These are phyloP conservation scores for Limnothrissa miodon DNA, from an alignment of 2,113 vertebrate species.

Conservation along the genomic window DNA sequence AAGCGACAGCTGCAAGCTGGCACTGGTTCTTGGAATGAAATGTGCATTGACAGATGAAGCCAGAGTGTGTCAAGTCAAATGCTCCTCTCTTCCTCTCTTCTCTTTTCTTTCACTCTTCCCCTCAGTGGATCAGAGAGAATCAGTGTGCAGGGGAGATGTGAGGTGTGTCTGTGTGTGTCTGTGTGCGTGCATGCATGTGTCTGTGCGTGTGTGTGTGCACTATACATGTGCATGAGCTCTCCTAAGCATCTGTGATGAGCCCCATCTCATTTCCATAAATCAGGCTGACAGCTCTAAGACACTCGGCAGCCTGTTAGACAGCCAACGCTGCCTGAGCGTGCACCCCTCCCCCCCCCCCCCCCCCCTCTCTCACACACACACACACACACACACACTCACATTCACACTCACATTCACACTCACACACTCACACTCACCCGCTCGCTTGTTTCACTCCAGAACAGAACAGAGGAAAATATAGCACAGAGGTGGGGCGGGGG, in stretches of 20 bases:
- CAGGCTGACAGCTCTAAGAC: slow-evolving; percentile 25
- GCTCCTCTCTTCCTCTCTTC: background rate
- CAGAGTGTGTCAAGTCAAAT: background rate
- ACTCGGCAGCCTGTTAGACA: background rate
- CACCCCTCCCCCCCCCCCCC: background rate
- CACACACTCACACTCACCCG: no score
- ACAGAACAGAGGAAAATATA: background rate
- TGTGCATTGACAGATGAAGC: background rate
- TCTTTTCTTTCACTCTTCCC: background rate
- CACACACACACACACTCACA: no score
- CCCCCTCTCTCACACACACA: no score
- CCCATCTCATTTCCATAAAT: background rate
- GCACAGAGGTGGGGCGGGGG: background rate
- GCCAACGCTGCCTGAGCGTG: background rate
- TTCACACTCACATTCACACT: no score
- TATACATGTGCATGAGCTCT: background rate
- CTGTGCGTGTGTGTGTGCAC: background rate
- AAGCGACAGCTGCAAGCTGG: slow-evolving; percentile 4
- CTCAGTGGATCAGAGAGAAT: background rate
- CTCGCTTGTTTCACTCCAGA: no score
- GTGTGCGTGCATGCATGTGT: background rate
- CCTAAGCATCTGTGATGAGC: slow-evolving; percentile 18
- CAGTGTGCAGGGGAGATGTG: background rate
- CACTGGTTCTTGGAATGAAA: background rate
- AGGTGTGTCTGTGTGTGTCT: slow-evolving; percentile 1